Percentiles rank a stretch among this genome's conserved stretches.
These are phyloP conservation scores for Triplophysa dalaica DNA, from an alignment of 2,113 vertebrate species.

Conservation along the genomic window DNA sequence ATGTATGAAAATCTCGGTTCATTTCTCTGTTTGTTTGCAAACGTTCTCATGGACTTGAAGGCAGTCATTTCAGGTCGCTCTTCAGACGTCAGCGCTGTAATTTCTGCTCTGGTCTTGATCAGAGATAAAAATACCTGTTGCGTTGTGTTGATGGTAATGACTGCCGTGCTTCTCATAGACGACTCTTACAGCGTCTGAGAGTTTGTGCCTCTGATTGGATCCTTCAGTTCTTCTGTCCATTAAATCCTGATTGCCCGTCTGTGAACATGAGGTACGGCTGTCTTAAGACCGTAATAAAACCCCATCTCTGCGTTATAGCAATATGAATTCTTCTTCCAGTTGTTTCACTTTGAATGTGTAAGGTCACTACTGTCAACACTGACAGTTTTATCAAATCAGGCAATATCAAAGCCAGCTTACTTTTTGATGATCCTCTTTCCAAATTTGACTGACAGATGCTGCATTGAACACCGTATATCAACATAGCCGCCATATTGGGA, in stretches of 20 bases:
- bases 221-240: slow-evolving; percentile 75
- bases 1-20: too few species aligned
- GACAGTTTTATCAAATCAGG: too few species aligned
- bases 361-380: too few species aligned
- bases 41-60: not conserved
- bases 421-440: too few species aligned
- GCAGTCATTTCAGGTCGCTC: not conserved
- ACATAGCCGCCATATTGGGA: too few species aligned
- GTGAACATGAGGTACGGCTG: not conserved
- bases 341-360: too few species aligned
- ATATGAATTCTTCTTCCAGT: too few species aligned
- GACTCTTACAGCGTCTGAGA: slow-evolving; percentile 59
- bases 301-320: not conserved
- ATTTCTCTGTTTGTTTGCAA: not conserved
- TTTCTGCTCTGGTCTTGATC: slow-evolving; percentile 23
- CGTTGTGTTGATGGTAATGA: slow-evolving; percentile 57
- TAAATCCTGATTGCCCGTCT: slow-evolving; percentile 71
- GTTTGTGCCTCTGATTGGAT: slow-evolving; percentile 77
- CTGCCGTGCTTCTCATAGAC: slow-evolving; percentile 40
- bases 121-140: slow-evolving; percentile 68
- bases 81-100: slow-evolving; percentile 5
- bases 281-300: not conserved
- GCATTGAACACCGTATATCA: too few species aligned
- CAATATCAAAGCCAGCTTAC: too few species aligned
- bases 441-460: too few species aligned